These are phyloP conservation scores for Bagarius yarrelli DNA, from an alignment of 2,113 vertebrate species.

Conservation along the genomic window DNA sequence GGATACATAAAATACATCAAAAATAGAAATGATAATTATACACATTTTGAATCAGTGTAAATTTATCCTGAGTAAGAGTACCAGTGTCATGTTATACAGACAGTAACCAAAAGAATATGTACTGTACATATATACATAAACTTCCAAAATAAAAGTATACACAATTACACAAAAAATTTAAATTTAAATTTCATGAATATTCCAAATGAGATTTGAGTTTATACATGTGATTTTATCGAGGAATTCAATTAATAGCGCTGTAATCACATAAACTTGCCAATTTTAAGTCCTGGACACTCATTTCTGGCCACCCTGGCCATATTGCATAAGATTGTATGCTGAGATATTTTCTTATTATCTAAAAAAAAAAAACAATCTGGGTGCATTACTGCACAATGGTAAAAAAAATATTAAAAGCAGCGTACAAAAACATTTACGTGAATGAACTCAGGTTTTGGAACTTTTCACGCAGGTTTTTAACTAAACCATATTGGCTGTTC, in stretches of 20 bases:
- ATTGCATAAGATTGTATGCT: background rate
- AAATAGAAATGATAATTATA: background rate
- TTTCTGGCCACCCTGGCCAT: background rate
- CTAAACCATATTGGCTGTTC: constrained; percentile 71
- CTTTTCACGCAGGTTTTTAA: constrained; percentile 86
- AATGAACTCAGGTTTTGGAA: constrained; percentile 83
- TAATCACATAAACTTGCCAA: background rate
- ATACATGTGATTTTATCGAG: constrained; percentile 5
- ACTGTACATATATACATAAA: background rate
- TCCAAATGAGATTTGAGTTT: constrained; percentile 11
- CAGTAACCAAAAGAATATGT: constrained; percentile 10
- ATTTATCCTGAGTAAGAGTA: constrained; percentile 37
- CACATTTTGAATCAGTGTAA: constrained; percentile 7
- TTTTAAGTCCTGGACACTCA: background rate
- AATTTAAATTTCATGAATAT: constrained; percentile 30
- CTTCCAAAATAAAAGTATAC: constrained; percentile 7
- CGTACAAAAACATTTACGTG: constrained; percentile 57
- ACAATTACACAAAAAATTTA: constrained; percentile 26
- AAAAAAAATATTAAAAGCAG: background rate
- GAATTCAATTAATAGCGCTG: constrained; percentile 8
- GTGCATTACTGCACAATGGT: background rate
- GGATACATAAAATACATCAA: background rate
- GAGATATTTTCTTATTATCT: no score
- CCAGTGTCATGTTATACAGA: constrained; percentile 25
- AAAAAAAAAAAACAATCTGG: no score